A percentile compares a stretch with the other conserved stretches of the same genome.
These are phyloP conservation scores for Protomyctophum bolini DNA, from an alignment of 2,113 vertebrate genomes.

Conservation along the genomic window DNA sequence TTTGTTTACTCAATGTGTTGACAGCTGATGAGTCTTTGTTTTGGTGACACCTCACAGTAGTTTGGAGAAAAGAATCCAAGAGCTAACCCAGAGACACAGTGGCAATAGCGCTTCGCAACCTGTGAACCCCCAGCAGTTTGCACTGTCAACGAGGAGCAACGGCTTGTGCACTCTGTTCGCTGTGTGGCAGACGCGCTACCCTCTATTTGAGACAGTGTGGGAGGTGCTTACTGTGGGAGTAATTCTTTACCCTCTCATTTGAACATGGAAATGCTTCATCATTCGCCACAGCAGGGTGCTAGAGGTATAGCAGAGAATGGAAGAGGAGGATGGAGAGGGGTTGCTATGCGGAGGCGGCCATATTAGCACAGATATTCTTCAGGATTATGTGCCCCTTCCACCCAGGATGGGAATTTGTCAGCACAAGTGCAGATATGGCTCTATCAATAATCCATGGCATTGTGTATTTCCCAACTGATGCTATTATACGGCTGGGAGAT, in stretches of 20 bases:
- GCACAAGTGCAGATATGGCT: constrained; percentile 87
- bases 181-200: neutral
- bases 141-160: constrained; percentile 27
- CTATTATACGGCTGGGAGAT: constrained; percentile 87
- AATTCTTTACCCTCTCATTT: constrained; percentile 67
- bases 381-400: constrained; percentile 84
- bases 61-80: constrained; percentile 2
- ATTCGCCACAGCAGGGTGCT: constrained; percentile 68
- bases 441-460: constrained; percentile 93
- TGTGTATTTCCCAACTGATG: constrained; percentile 89
- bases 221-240: constrained; percentile 67
- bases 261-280: constrained; percentile 36
- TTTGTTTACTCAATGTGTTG: constrained; percentile 43
- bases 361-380: constrained; percentile 85
- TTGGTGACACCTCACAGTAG: constrained; percentile 5
- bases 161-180: constrained; percentile 19
- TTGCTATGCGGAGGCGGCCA: constrained; percentile 62
- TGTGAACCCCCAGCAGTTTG: neutral
- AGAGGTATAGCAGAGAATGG: constrained; percentile 62
- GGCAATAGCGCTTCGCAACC: constrained; percentile 17
- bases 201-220: constrained; percentile 47
- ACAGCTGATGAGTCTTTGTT: constrained; percentile 40
- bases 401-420: constrained; percentile 88
- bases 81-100: neutral
- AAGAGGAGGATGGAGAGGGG: constrained; percentile 25